These are phyloP conservation scores for Danio choprae DNA, from an alignment of 2,797 vertebrate species.

Conservation along the genomic window DNA sequence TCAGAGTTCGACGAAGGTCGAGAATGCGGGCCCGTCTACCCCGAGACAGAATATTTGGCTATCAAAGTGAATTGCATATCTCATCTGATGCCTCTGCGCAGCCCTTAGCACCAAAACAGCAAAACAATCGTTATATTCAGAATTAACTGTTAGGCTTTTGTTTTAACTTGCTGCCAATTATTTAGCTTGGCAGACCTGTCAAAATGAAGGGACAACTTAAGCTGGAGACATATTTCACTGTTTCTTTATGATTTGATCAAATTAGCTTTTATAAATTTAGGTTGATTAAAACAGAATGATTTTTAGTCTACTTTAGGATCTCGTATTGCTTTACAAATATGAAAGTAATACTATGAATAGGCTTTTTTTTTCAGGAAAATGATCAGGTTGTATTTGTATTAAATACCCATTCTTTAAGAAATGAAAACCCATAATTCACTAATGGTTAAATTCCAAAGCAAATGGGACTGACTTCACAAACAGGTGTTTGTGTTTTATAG, in stretches of 20 bases:
- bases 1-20: constrained; percentile 46
- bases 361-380: neutral
- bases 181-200: neutral
- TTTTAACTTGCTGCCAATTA: constrained; percentile 5
- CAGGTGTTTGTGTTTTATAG: neutral
- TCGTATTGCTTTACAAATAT: neutral
- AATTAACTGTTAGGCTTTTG: neutral
- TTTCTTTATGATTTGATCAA: neutral
- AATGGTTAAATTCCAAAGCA: neutral
- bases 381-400: neutral
- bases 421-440: neutral
- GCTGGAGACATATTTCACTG: neutral
- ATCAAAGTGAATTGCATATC: neutral
- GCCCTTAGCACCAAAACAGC: neutral
- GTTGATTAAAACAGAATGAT: neutral
- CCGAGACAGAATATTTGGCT: constrained; percentile 4
- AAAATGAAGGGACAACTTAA: neutral
- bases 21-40: constrained; percentile 18
- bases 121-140: neutral
- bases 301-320: too few relatives aligned
- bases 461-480: neutral
- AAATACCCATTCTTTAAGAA: neutral
- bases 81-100: neutral
- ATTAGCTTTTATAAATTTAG: neutral
- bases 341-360: too few relatives aligned